Percentiles rank a stretch among this genome's conserved stretches.
phyloP scores from a whole-genome alignment of 2,113 vertebrate species.

The Shinisaurus crocodilurus region DNA sequence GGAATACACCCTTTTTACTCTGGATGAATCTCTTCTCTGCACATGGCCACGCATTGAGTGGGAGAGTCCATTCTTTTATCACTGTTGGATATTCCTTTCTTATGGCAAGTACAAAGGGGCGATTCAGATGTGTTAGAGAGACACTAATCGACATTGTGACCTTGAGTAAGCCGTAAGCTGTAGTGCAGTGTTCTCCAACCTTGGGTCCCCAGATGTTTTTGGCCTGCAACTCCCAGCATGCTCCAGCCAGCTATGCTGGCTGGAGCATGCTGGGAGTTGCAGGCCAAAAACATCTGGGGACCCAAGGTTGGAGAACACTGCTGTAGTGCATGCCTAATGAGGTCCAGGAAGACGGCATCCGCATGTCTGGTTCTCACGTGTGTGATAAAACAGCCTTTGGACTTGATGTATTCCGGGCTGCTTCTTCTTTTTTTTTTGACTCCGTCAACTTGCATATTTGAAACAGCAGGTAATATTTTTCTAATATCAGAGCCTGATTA shows the following conservation, averaged over 20 bases:
- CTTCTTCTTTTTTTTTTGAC: slow-evolving; percentile 18
- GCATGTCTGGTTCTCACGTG: background rate
- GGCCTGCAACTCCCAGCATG: no score
- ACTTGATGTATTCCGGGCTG: slow-evolving; percentile 54
- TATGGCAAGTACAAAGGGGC: background rate
- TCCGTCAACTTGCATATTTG: slow-evolving; percentile 11
- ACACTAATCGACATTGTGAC: background rate
- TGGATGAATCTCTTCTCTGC: background rate
- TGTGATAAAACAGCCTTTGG: slow-evolving; percentile 14
- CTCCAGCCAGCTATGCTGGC: no score
- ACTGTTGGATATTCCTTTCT: background rate
- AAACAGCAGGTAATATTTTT: slow-evolving; percentile 8
- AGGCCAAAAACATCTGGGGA: no score
- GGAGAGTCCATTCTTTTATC: background rate
- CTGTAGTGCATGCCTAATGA: background rate
- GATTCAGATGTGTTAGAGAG: background rate
- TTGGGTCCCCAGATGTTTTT: no score
- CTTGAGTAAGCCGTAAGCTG: no score
- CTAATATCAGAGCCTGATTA: slow-evolving; percentile 16
- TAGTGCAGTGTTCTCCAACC: no score
- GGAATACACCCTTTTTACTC: background rate
- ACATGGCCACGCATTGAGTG: background rate
- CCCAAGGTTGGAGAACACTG: no score
- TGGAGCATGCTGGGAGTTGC: no score
- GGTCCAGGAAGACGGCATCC: background rate